phyloP scores from a whole-genome alignment of 1,140 invertebrate species.

The Heliconius nattereri region DNA sequence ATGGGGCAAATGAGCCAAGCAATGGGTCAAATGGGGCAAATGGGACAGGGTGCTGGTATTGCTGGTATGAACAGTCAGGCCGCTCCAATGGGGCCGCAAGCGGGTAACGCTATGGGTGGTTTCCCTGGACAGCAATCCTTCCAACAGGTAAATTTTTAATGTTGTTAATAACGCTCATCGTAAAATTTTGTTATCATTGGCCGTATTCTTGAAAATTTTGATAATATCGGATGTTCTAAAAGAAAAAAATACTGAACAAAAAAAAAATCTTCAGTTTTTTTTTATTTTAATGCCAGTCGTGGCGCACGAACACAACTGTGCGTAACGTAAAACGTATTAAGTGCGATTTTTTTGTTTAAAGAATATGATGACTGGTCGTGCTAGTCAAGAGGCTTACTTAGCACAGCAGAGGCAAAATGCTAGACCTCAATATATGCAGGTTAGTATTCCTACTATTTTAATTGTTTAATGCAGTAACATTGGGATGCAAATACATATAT shows the following conservation, averaged over 20 bases:
- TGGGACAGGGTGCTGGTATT: conserved; percentile 74
- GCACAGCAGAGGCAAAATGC: conserved; percentile 78
- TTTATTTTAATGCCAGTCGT: not conserved
- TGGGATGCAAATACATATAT: not conserved
- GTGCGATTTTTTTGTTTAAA: conserved; percentile 41
- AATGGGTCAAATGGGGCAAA: conserved; percentile 80
- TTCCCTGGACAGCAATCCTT: conserved; percentile 80
- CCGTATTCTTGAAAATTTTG: no score
- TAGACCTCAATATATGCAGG: conserved; percentile 80
- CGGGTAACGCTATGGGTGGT: conserved; percentile 79
- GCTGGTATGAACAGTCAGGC: conserved; percentile 73
- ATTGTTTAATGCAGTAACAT: not conserved
- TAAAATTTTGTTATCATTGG: no score
- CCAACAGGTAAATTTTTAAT: conserved; percentile 65
- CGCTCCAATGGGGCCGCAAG: conserved; percentile 80
- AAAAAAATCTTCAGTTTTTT: not conserved
- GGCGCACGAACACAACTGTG: no score
- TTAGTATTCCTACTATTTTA: conserved; percentile 33
- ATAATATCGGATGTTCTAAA: no score
- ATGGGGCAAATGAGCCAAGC: conserved; percentile 80
- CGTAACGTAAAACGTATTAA: not conserved
- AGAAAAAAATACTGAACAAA: not conserved
- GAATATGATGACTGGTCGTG: conserved; percentile 77
- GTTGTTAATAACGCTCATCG: no score
- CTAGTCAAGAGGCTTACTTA: conserved; percentile 76